These are phyloP conservation scores for Nymphicus hollandicus DNA, from an alignment of 2,113 vertebrate genomes.

Conservation along the genomic window DNA sequence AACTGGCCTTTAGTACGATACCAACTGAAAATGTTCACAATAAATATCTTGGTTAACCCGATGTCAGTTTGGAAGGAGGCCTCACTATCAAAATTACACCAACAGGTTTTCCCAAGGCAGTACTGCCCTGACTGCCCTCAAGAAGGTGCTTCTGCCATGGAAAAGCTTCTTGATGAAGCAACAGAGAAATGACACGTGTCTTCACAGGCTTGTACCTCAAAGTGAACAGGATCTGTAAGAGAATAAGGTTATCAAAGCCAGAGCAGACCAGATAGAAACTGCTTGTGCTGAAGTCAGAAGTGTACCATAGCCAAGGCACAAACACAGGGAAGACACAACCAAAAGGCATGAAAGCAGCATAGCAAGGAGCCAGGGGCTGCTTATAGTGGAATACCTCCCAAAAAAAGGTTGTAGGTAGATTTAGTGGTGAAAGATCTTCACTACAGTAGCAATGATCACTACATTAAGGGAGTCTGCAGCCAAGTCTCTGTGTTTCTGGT, in stretches of 20 bases:
- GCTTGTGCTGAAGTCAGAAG: neutral
- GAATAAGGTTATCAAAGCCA: neutral
- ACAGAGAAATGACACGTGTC: fast-evolving
- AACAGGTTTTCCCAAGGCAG: neutral
- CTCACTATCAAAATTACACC: neutral
- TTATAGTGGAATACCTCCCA: neutral
- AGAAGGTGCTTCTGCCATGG: neutral
- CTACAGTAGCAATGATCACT: neutral
- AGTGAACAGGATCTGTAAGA: neutral
- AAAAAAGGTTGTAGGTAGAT: neutral
- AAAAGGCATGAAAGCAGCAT: neutral
- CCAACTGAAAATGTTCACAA: slow-evolving; percentile 10
- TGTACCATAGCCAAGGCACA: neutral
- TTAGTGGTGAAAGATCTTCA: neutral
- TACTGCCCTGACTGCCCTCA: neutral
- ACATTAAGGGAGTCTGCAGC: neutral
- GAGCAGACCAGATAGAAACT: neutral
- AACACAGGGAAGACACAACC: neutral
- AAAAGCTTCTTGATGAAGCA: neutral
- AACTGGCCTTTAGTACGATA: neutral
- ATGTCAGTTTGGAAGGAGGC: neutral
- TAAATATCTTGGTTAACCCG: neutral
- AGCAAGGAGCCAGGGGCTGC: neutral
- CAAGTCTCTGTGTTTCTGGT: neutral
- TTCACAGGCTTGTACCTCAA: neutral